These are phyloP conservation scores for Lepus europaeus DNA, from an alignment of 2,113 vertebrate genomes.

Conservation along the genomic window DNA sequence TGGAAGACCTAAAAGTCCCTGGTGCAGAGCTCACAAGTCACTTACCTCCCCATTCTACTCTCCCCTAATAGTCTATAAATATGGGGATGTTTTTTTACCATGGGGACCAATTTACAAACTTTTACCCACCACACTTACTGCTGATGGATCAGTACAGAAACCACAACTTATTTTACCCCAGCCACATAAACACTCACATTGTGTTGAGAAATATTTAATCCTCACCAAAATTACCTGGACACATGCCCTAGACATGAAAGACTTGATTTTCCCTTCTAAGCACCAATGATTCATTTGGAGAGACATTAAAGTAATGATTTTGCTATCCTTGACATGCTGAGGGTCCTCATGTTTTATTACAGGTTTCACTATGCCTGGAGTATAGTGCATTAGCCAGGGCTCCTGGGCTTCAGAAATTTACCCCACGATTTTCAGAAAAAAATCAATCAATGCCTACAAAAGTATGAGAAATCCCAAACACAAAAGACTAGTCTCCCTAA, in stretches of 20 bases:
- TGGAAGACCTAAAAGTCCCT: slow-evolving; percentile 24
- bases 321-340: slow-evolving; percentile 11
- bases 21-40: background rate
- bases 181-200: slow-evolving; percentile 4
- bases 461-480: slow-evolving; percentile 32
- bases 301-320: slow-evolving; percentile 57
- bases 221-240: slow-evolving; percentile 48
- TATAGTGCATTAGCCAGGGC: slow-evolving; percentile 15
- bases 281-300: slow-evolving; percentile 57
- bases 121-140: slow-evolving; percentile 62
- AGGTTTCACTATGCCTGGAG: background rate
- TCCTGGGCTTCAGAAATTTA: slow-evolving; percentile 1
- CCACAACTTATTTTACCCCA: slow-evolving; percentile 61
- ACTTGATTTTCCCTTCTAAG: slow-evolving; percentile 9
- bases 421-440: slow-evolving; percentile 2
- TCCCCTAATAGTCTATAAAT: slow-evolving; percentile 67
- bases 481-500: slow-evolving; percentile 11
- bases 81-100: slow-evolving; percentile 14
- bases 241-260: slow-evolving; percentile 20
- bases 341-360: slow-evolving; percentile 49
- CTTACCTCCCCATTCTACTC: background rate
- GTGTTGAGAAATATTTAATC: slow-evolving; percentile 40
- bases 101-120: slow-evolving; percentile 42
- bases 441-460: slow-evolving; percentile 18
- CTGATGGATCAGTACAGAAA: slow-evolving; percentile 70